Conservation (phyloP, 1,140 invertebrate species). For the Tenebrio molitor region DNA sequence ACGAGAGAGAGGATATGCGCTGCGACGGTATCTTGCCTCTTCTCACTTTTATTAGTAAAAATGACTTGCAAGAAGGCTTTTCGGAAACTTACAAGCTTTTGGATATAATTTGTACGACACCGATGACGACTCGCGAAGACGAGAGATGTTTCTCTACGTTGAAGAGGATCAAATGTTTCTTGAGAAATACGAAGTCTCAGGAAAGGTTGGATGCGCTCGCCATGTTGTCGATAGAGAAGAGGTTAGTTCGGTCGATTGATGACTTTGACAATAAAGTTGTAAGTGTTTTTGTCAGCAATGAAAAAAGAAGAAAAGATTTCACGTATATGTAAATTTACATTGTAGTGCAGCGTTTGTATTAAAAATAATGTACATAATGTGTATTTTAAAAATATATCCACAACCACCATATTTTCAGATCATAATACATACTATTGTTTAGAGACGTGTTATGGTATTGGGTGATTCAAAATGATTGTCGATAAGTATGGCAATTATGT, state of each 20-base stretch:
- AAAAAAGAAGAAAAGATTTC: conserved; percentile 50
- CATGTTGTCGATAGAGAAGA: background rate
- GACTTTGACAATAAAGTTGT: conserved; percentile 60
- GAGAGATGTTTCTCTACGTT: background rate
- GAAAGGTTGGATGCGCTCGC: background rate
- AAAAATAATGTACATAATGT: too few relatives aligned
- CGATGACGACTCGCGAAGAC: background rate
- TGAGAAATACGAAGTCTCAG: background rate
- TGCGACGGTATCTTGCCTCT: conserved; percentile 46
- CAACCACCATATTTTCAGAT: too few relatives aligned
- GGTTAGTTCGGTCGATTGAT: conserved; percentile 39
- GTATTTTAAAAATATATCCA: too few relatives aligned
- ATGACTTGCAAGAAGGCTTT: background rate
- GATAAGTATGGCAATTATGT: too few relatives aligned
- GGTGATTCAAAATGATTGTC: too few relatives aligned
- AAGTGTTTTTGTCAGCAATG: conserved; percentile 51
- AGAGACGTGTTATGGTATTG: too few relatives aligned
- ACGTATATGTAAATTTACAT: background rate
- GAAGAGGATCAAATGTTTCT: background rate
- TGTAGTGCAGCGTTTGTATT: too few relatives aligned
- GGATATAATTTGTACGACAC: background rate
- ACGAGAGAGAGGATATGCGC: conserved; percentile 50
- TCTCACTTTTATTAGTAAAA: background rate
- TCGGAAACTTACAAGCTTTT: background rate
- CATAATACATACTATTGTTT: too few relatives aligned